Conservation (phyloP, 2,113 vertebrate genomes). For the Lagenorhynchus albirostris region DNA sequence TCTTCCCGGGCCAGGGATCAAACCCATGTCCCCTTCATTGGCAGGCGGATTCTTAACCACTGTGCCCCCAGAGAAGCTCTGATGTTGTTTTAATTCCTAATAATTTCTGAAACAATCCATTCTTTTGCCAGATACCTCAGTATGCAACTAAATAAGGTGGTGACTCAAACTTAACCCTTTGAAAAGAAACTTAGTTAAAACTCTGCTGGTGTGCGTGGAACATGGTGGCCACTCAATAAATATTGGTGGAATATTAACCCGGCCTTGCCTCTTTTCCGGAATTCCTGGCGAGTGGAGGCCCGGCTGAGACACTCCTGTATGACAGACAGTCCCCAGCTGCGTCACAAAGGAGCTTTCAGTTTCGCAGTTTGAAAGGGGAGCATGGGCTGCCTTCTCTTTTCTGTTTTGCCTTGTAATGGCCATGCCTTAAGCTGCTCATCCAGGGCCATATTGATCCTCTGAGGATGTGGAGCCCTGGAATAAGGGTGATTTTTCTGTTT, state of each 20-base stretch:
- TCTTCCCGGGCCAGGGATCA: too few species aligned
- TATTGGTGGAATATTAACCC: fast-evolving
- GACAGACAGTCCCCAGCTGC: fast-evolving
- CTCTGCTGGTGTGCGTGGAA: neutral
- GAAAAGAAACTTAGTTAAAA: neutral
- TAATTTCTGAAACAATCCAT: neutral
- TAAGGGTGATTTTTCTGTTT: fast-evolving
- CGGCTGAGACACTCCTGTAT: fast-evolving
- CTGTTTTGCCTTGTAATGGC: neutral
- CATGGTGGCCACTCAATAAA: fast-evolving
- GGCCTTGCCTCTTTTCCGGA: fast-evolving
- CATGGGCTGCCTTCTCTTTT: fast-evolving
- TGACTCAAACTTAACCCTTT: neutral
- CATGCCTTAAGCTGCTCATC: fast-evolving
- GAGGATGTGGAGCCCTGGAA: too few species aligned
- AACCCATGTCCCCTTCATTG: too few species aligned
- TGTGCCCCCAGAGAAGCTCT: too few species aligned
- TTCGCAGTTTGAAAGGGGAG: neutral
- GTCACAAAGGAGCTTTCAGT: neutral
- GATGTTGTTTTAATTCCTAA: neutral
- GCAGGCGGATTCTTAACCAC: too few species aligned
- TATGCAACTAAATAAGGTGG: neutral
- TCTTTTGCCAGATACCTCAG: neutral
- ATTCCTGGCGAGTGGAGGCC: neutral
- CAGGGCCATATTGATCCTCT: fast-evolving